phyloP scores from a whole-genome alignment of 2,888 invertebrate species.

The Caradrina kadenii region DNA sequence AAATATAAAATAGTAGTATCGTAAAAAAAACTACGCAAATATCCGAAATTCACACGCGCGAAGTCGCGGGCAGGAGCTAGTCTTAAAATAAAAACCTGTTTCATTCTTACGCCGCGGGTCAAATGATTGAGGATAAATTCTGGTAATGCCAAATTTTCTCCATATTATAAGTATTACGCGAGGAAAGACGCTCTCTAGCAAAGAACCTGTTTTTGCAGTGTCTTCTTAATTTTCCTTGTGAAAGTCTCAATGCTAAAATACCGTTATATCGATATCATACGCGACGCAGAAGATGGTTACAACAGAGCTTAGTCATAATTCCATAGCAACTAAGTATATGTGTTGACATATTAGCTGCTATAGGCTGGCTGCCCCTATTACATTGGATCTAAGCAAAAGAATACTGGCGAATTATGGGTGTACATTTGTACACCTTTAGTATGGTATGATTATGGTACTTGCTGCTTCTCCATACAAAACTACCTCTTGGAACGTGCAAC shows the following conservation, averaged over 20 bases:
- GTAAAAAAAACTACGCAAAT: too few species aligned
- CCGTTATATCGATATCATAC: background rate
- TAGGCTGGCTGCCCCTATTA: too few species aligned
- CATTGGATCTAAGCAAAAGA: too few species aligned
- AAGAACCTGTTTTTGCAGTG: background rate
- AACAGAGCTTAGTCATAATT: background rate
- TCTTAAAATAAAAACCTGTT: conserved; percentile 7
- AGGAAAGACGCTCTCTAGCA: background rate
- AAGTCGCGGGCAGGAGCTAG: too few species aligned
- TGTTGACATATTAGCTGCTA: too few species aligned
- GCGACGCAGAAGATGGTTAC: background rate
- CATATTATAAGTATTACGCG: background rate
- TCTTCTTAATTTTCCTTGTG: background rate
- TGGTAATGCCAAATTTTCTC: conserved; percentile 14
- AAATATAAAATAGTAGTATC: too few species aligned
- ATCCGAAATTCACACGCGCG: background rate
- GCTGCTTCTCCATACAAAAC: too few species aligned
- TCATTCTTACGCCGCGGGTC: background rate
- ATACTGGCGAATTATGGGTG: too few species aligned
- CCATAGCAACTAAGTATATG: too few species aligned
- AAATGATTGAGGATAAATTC: conserved; percentile 18
- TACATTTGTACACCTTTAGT: too few species aligned
- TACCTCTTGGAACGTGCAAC: too few species aligned
- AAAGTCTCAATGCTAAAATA: background rate
- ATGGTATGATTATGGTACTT: too few species aligned